Evolutionary conservation across 2,797 vertebrate genomes (phyloP).

Genomic region (Stomatorhinus walkeri): DNA sequence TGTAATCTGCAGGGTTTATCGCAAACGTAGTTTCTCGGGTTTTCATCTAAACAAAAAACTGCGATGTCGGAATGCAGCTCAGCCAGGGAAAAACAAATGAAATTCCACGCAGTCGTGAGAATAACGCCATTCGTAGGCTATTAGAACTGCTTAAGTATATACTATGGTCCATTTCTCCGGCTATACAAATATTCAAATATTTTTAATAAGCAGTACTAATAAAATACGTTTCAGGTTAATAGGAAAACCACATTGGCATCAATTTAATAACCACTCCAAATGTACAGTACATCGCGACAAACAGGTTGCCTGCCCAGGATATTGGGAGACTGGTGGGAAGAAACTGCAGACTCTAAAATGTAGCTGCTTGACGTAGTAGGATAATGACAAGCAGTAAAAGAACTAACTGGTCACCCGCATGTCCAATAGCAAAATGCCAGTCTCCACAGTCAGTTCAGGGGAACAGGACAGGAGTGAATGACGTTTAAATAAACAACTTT

Average conservation of each 20-base stretch:
- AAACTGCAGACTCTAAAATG: slow-evolving; percentile 14
- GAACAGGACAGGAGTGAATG: neutral
- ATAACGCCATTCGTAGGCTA: neutral
- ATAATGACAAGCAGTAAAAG: slow-evolving; percentile 25
- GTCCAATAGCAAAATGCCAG: neutral
- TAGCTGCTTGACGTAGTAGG: slow-evolving; percentile 19
- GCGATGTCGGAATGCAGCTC: neutral
- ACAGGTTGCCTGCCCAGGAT: neutral
- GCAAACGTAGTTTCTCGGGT: neutral
- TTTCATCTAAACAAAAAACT: neutral
- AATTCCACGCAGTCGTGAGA: neutral
- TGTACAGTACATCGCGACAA: neutral
- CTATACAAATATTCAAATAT: neutral
- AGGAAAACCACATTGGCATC: neutral
- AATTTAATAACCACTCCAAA: neutral
- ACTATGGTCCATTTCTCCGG: neutral
- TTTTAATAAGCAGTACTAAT: neutral
- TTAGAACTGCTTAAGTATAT: neutral
- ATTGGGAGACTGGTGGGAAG: slow-evolving; percentile 20
- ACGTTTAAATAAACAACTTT: neutral
- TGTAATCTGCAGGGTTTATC: neutral
- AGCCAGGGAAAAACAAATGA: neutral
- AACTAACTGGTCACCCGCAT: neutral
- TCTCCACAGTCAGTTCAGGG: neutral
- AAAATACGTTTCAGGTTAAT: neutral